These are phyloP conservation scores for Metalampra italica DNA, from an alignment of 2,888 invertebrate species.

Conservation along the genomic window DNA sequence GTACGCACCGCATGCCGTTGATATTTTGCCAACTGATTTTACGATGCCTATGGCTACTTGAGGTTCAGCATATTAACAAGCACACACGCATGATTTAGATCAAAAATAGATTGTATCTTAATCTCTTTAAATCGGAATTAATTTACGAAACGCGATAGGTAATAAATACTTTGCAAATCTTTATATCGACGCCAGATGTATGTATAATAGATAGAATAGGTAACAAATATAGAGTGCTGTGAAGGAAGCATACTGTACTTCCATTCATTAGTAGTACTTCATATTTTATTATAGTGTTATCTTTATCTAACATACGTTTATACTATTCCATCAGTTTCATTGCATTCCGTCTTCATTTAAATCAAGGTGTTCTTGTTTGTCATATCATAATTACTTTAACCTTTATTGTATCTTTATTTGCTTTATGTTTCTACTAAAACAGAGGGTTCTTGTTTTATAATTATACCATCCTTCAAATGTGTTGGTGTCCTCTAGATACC, in stretches of 20 bases:
- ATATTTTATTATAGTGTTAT: too few relatives aligned
- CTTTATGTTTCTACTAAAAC: neutral
- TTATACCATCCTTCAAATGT: neutral
- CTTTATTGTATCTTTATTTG: neutral
- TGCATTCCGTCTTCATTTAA: slow-evolving; percentile 3
- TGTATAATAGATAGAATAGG: too few relatives aligned
- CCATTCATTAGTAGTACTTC: too few relatives aligned
- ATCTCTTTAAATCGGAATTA: too few relatives aligned
- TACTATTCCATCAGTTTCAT: neutral
- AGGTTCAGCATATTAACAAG: neutral
- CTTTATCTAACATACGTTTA: too few relatives aligned
- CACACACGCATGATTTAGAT: too few relatives aligned
- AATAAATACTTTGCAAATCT: too few relatives aligned
- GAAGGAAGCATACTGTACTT: too few relatives aligned
- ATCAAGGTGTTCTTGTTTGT: slow-evolving; percentile 18
- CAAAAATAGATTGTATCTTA: too few relatives aligned
- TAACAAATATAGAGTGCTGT: too few relatives aligned
- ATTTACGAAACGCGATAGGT: too few relatives aligned
- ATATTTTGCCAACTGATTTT: slow-evolving; percentile 42
- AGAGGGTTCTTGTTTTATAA: neutral
- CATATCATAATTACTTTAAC: slow-evolving; percentile 10
- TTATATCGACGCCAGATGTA: too few relatives aligned
- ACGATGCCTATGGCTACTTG: neutral
- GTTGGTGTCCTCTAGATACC: slow-evolving; percentile 28
- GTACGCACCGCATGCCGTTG: slow-evolving; percentile 32